Conservation (phyloP, 2,113 vertebrate species). For the Paramormyrops kingsleyae region DNA sequence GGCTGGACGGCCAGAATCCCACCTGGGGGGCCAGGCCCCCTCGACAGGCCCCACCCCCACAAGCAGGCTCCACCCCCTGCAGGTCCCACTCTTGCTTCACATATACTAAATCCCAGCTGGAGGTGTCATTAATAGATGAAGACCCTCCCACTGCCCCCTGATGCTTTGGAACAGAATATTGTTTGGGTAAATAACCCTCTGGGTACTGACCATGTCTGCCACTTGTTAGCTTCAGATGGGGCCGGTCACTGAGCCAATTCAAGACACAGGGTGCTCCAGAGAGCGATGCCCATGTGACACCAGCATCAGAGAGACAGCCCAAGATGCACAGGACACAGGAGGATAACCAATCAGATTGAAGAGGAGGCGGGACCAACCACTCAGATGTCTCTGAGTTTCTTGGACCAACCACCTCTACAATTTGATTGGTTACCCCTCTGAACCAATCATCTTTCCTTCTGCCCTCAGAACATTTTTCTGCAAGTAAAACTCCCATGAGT, state of each 20-base stretch:
- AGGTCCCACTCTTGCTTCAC: not conserved
- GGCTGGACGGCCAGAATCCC: not conserved
- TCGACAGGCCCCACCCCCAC: not conserved
- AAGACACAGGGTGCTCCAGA: not conserved
- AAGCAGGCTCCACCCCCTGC: not conserved
- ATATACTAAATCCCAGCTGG: not conserved
- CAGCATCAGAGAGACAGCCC: not conserved
- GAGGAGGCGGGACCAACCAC: too few species aligned
- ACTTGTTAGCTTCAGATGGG: not conserved
- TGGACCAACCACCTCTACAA: too few species aligned
- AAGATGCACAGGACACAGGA: not conserved
- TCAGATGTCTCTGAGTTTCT: too few species aligned
- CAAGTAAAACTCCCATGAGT: too few species aligned
- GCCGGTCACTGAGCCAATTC: not conserved
- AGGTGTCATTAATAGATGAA: not conserved
- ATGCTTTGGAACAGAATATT: not conserved
- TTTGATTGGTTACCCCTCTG: too few species aligned
- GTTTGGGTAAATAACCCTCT: not conserved
- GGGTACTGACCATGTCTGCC: not conserved
- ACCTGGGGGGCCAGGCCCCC: not conserved
- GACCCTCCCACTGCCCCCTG: not conserved
- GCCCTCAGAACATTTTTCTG: too few species aligned
- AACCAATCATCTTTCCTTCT: too few species aligned
- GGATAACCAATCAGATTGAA: too few species aligned
- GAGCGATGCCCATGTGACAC: not conserved